Evolutionary conservation across 2,888 invertebrate species (phyloP), one percentile per base, ranked within the genome.

Genomic region (Caprella mutica): DNA sequence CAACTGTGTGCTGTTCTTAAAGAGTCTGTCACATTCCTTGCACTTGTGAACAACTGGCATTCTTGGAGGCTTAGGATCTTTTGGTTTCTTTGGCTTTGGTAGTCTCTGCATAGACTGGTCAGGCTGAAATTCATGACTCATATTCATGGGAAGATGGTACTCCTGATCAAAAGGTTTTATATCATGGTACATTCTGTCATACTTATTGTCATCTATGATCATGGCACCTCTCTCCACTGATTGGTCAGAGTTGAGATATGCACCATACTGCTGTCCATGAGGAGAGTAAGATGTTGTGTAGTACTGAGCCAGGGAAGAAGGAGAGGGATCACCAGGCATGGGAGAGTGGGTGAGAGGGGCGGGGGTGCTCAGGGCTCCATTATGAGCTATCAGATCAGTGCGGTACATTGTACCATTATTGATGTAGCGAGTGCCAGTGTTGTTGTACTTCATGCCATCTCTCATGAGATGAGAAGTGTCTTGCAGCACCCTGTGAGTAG

Each of bases 1-100:
- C 5, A 65, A 56, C 52, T 65, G 64, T 14, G 64, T 64, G 54
- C 64, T 64, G 38, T 64, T 64, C 54, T 64, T 64, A 42, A 64
- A 64, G 9, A 64, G 38, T 29, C 59, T 58, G 26, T 60, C 60
- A 50, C 64, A 64, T 19, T 64, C 58, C 38, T 58, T 64, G 43
- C 64, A 64, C 24, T 58, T 60, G 40, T 64, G 64, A 29, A 64
- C 52, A 14, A 60, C 53, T 26, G 64, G 64, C 23, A 56, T 42
- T 23, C 64, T 58, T 23, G 64, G 64, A 26, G 64, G 64, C 39
- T 64, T 64, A 2, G 64, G 64, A 42, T 64, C 64, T 38, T 64
- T 64, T 14, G 64, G 60, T 29, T 58, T 64, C 46, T 64, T 64
- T 12, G 60, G 64, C 43, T 55, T 58, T 2, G 64, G 60, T 12